Conservation (phyloP, 2,888 invertebrate genomes). For the Muscina levida region DNA sequence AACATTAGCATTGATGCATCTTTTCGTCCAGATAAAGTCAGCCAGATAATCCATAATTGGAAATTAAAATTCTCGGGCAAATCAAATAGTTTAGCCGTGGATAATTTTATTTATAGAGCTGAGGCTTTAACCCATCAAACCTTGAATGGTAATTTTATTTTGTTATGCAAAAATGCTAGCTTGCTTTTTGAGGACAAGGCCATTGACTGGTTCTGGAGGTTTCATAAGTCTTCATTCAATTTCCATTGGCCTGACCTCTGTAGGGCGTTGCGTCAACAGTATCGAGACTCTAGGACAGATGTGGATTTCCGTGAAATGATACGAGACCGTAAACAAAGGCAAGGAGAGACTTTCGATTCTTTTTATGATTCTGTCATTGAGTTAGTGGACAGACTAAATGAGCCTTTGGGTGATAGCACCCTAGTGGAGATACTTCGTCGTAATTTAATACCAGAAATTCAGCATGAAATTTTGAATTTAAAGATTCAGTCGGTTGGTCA, state of each 20-base stretch:
- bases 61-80: slow-evolving; percentile 36
- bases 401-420: neutral
- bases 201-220: slow-evolving; percentile 51
- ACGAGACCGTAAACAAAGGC: slow-evolving; percentile 33
- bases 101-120: slow-evolving; percentile 52
- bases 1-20: neutral
- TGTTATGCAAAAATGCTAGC: slow-evolving; percentile 38
- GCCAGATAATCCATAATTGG: slow-evolving; percentile 49
- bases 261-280: slow-evolving; percentile 37
- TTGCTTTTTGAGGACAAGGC: slow-evolving; percentile 48
- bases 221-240: slow-evolving; percentile 32
- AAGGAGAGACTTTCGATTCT: slow-evolving; percentile 27
- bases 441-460: slow-evolving; percentile 13
- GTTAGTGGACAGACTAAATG: slow-evolving; percentile 16
- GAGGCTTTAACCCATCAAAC: slow-evolving; percentile 41
- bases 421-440: slow-evolving; percentile 3
- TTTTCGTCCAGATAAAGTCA: slow-evolving; percentile 9
- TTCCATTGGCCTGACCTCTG: slow-evolving; percentile 45
- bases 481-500: slow-evolving; percentile 8
- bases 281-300: slow-evolving; percentile 23
- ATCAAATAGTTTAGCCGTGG: slow-evolving; percentile 21
- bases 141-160: slow-evolving; percentile 31
- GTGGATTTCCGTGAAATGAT: slow-evolving; percentile 38
- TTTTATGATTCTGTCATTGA: slow-evolving; percentile 29
- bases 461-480: slow-evolving; percentile 15